Conservation (phyloP, 1,140 invertebrate genomes). For the Micrasema longulum region DNA sequence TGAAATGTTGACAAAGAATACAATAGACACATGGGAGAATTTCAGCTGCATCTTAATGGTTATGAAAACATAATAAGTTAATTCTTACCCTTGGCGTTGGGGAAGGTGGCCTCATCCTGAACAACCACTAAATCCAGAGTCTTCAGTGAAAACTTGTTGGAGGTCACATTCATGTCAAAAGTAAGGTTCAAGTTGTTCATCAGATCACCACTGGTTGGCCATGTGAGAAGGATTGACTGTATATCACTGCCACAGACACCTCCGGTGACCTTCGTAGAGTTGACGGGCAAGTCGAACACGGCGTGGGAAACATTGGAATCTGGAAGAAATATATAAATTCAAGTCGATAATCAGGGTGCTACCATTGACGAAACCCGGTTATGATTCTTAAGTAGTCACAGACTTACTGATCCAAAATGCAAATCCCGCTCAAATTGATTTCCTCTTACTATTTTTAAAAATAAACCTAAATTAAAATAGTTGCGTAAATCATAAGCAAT, state of each 20-base stretch:
- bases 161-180: slow-evolving; percentile 65
- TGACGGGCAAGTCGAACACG: slow-evolving; percentile 64
- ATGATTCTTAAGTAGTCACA: too few relatives aligned
- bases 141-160: slow-evolving; percentile 58
- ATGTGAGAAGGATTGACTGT: slow-evolving; percentile 65
- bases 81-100: slow-evolving; percentile 34
- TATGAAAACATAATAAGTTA: too few relatives aligned
- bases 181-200: slow-evolving; percentile 61
- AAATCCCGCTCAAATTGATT: too few relatives aligned
- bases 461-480: too few relatives aligned
- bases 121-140: slow-evolving; percentile 57
- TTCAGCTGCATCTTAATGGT: too few relatives aligned
- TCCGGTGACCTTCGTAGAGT: slow-evolving; percentile 56
- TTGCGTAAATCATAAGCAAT: too few relatives aligned
- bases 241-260: slow-evolving; percentile 64
- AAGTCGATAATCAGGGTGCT: neutral
- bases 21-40: too few relatives aligned
- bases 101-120: slow-evolving; percentile 51
- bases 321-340: slow-evolving; percentile 34
- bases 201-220: slow-evolving; percentile 56
- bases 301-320: slow-evolving; percentile 55
- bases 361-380: too few relatives aligned
- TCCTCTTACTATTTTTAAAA: too few relatives aligned
- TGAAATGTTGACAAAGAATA: too few relatives aligned
- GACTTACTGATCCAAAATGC: too few relatives aligned